Conservation (phyloP, 2,888 invertebrate genomes). For the Xestia xanthographa region DNA sequence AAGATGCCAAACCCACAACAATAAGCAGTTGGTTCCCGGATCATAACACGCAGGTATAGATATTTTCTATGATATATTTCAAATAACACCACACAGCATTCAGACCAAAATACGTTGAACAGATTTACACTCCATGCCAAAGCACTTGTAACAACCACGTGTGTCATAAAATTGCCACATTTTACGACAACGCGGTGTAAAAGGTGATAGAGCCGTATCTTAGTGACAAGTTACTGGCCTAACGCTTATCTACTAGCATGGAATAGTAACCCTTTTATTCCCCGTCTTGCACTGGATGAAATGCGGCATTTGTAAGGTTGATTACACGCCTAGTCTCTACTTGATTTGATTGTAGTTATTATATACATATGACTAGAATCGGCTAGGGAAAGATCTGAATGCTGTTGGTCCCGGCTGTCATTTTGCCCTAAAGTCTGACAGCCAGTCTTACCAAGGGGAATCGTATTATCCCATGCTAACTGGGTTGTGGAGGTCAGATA, state of each 20-base stretch:
- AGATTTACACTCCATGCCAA: slow-evolving; percentile 39
- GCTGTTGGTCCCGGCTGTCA: too few relatives aligned
- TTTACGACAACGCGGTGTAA: slow-evolving; percentile 43
- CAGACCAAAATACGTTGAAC: neutral
- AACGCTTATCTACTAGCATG: slow-evolving; percentile 14
- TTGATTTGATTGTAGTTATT: neutral
- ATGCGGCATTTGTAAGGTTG: neutral
- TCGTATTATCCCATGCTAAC: neutral
- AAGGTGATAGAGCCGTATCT: slow-evolving; percentile 41
- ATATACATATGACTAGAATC: neutral
- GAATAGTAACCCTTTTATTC: slow-evolving; percentile 30
- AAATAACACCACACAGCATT: slow-evolving; percentile 13
- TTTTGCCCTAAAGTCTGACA: neutral
- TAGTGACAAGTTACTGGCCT: slow-evolving; percentile 40
- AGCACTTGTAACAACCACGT: slow-evolving; percentile 31
- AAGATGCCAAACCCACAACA: neutral
- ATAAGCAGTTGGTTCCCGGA: neutral
- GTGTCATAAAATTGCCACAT: slow-evolving; percentile 48
- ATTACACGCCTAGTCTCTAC: slow-evolving; percentile 10
- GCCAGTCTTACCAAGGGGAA: neutral
- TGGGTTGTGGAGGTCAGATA: neutral
- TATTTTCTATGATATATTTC: neutral
- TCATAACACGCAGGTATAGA: neutral
- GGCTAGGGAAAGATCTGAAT: neutral
- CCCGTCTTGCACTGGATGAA: neutral